A percentile compares a stretch with the other conserved stretches of the same genome.
Evolutionary conservation across 1,140 invertebrate species (phyloP).

Genomic region (Antheraea mylitta): DNA sequence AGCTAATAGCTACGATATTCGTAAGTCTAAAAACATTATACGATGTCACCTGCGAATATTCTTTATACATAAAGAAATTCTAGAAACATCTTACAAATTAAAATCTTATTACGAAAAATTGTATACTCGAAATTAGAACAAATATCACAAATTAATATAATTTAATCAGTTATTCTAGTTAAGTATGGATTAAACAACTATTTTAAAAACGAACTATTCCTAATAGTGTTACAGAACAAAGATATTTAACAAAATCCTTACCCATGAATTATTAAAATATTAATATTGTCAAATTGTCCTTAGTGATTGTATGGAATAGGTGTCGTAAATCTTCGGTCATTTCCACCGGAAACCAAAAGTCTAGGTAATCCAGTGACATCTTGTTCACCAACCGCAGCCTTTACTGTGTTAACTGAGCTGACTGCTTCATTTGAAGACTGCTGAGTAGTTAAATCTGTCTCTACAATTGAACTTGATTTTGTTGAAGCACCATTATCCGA

Average conservation of each 20-base stretch:
- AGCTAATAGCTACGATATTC: too few relatives aligned
- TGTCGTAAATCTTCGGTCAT: not conserved
- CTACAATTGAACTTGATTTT: not conserved
- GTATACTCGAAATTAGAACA: not conserved
- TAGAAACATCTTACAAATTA: too few relatives aligned
- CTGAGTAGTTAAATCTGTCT: not conserved
- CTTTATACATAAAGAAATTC: too few relatives aligned
- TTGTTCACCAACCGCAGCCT: not conserved
- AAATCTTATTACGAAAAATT: not conserved
- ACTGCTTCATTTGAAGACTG: not conserved
- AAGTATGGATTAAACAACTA: not conserved
- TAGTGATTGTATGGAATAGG: not conserved
- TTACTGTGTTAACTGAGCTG: not conserved
- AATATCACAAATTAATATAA: slow-evolving; percentile 2
- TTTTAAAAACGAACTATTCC: not conserved
- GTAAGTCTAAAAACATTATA: not conserved
- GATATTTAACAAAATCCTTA: too few relatives aligned
- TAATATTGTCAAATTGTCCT: not conserved
- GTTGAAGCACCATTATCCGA: not conserved
- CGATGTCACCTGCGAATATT: too few relatives aligned
- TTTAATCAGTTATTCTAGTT: not conserved
- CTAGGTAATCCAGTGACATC: not conserved
- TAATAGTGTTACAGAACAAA: too few relatives aligned
- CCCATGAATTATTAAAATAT: not conserved
- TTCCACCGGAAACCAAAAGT: not conserved